phyloP scores from a whole-genome alignment of 2,113 vertebrate species.

The Epinephelus cyanopodus region DNA sequence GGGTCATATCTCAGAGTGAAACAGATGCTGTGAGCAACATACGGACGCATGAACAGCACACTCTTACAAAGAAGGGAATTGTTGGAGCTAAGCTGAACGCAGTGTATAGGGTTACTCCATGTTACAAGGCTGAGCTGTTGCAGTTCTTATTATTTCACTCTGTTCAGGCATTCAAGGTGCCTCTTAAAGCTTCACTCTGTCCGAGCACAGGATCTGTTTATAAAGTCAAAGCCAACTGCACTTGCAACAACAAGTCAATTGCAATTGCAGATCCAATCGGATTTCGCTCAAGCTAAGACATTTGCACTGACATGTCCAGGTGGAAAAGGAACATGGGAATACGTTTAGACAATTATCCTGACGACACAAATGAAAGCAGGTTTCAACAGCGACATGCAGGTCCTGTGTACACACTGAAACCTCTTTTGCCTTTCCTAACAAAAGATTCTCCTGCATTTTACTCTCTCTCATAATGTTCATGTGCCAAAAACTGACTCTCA shows the following conservation, averaged over 20 bases:
- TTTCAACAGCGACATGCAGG: background rate
- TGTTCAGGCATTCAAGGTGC: slow-evolving; percentile 39
- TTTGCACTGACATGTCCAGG: background rate
- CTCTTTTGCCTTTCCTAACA: background rate
- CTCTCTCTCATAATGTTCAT: background rate
- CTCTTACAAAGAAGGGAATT: slow-evolving; percentile 53
- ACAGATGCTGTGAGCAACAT: slow-evolving; percentile 65
- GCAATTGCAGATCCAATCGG: background rate
- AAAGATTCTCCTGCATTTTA: background rate
- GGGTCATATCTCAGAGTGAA: slow-evolving; percentile 62
- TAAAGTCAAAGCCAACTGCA: background rate
- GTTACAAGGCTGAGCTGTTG: slow-evolving; percentile 1
- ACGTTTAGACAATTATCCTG: background rate
- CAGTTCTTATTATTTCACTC: background rate
- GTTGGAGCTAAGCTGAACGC: slow-evolving; percentile 38
- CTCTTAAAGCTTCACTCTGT: slow-evolving; percentile 10
- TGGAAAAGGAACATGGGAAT: background rate
- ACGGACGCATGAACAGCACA: slow-evolving; percentile 28
- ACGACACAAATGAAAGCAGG: background rate
- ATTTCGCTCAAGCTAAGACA: slow-evolving; percentile 20
- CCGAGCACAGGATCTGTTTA: background rate
- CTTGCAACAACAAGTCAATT: slow-evolving; percentile 13
- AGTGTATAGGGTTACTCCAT: slow-evolving; percentile 37
- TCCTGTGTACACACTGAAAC: background rate
- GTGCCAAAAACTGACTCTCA: background rate